Percentiles rank a stretch among this genome's conserved stretches.
Evolutionary conservation across 1,140 invertebrate genomes (phyloP).

Genomic region (Listronotus bonariensis): DNA sequence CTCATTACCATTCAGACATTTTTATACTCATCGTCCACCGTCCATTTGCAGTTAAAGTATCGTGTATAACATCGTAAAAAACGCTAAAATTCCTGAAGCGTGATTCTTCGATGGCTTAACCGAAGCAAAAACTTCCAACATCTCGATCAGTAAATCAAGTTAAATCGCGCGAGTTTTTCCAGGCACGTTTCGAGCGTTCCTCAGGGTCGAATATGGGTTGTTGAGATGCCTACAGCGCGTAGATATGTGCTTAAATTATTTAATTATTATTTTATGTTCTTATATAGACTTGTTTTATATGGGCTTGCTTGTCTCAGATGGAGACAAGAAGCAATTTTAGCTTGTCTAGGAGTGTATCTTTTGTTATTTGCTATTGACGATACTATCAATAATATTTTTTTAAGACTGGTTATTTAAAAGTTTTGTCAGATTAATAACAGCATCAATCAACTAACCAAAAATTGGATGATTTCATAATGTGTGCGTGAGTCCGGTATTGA

Average conservation of each 20-base stretch:
- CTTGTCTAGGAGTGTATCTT: too few relatives aligned
- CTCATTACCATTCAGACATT: slow-evolving; percentile 31
- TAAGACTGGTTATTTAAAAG: too few relatives aligned
- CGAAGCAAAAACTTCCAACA: slow-evolving; percentile 21
- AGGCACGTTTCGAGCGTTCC: slow-evolving; percentile 28
- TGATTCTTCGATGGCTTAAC: slow-evolving; percentile 8
- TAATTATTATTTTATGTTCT: slow-evolving; percentile 32
- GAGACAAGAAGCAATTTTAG: too few relatives aligned
- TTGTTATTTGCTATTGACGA: too few relatives aligned
- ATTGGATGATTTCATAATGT: too few relatives aligned
- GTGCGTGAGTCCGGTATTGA: too few relatives aligned
- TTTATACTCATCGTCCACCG: slow-evolving; percentile 12
- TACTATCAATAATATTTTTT: too few relatives aligned
- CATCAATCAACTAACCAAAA: too few relatives aligned
- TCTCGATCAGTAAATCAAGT: slow-evolving; percentile 36
- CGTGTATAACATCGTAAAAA: slow-evolving; percentile 16
- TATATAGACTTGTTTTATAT: slow-evolving; percentile 5
- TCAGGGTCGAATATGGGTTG: slow-evolving; percentile 24
- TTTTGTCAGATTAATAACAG: too few relatives aligned
- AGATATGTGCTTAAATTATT: slow-evolving; percentile 30
- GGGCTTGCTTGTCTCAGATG: too few relatives aligned
- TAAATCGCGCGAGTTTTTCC: slow-evolving; percentile 37
- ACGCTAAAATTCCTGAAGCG: slow-evolving; percentile 2
- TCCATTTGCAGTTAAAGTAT: slow-evolving; percentile 32
- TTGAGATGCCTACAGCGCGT: slow-evolving; percentile 13